Conservation (phyloP, 2,113 vertebrate genomes). For the Gallinago paraguaiae region DNA sequence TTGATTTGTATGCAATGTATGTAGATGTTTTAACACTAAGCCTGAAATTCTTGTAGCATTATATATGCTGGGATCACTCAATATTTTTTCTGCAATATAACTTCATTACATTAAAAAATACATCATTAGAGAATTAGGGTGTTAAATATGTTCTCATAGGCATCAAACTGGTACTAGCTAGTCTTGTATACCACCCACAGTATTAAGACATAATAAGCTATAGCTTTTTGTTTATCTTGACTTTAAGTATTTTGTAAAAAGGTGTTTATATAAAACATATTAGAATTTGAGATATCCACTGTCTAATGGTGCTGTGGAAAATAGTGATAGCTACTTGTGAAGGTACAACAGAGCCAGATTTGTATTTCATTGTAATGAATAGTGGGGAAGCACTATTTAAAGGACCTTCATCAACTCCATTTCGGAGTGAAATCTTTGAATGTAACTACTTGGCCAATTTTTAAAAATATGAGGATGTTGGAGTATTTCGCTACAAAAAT, state of each 20-base stretch:
- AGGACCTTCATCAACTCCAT: not conserved
- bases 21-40: not conserved
- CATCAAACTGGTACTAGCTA: not conserved
- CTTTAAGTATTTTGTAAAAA: not conserved
- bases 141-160: not conserved
- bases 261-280: not conserved
- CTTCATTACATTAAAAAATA: not conserved
- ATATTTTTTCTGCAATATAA: not conserved
- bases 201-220: not conserved
- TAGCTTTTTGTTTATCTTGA: not conserved
- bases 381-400: not conserved
- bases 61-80: not conserved
- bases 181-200: not conserved
- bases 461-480: not conserved
- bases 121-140: not conserved
- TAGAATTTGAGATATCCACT: not conserved
- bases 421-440: not conserved
- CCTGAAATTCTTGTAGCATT: not conserved
- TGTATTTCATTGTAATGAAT: not conserved
- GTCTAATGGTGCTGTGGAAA: not conserved
- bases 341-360: not conserved
- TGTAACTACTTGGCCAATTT: not conserved
- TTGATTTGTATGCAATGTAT: not conserved
- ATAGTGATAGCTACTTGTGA: not conserved
- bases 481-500: not conserved